Conservation (phyloP, 1,140 invertebrate species). For the Hesperophylax magnus region DNA sequence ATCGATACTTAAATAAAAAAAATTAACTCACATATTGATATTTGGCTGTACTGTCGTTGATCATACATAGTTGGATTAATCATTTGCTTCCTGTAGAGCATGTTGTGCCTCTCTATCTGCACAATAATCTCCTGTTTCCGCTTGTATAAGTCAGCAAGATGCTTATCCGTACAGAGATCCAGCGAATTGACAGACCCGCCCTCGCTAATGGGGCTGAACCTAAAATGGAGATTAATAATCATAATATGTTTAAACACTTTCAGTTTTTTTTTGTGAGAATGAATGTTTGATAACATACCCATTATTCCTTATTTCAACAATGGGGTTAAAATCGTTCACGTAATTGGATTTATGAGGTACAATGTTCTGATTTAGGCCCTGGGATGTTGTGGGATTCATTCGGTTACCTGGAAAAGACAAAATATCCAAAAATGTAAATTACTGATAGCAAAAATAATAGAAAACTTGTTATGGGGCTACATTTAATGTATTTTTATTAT, state of each 20-base stretch:
- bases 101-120: slow-evolving; percentile 77
- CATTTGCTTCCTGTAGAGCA: slow-evolving; percentile 66
- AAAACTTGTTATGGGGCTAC: too few relatives aligned
- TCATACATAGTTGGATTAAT: slow-evolving; percentile 59
- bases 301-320: too few relatives aligned
- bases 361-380: not conserved
- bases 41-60: slow-evolving; percentile 17
- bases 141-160: slow-evolving; percentile 68
- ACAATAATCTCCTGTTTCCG: slow-evolving; percentile 78
- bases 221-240: not conserved
- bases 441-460: too few relatives aligned
- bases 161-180: slow-evolving; percentile 7
- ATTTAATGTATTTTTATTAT: too few relatives aligned
- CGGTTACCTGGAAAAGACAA: not conserved
- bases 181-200: not conserved
- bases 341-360: not conserved
- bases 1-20: not conserved
- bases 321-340: slow-evolving; percentile 6
- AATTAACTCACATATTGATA: slow-evolving; percentile 20
- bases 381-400: not conserved
- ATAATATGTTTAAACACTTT: not conserved
- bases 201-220: not conserved
- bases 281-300: too few relatives aligned
- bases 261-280: not conserved
- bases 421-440: too few relatives aligned